Evolutionary conservation across 1,140 invertebrate genomes (phyloP), one percentile per base, ranked within the genome.

Genomic region (Eufriesea mexicana): DNA sequence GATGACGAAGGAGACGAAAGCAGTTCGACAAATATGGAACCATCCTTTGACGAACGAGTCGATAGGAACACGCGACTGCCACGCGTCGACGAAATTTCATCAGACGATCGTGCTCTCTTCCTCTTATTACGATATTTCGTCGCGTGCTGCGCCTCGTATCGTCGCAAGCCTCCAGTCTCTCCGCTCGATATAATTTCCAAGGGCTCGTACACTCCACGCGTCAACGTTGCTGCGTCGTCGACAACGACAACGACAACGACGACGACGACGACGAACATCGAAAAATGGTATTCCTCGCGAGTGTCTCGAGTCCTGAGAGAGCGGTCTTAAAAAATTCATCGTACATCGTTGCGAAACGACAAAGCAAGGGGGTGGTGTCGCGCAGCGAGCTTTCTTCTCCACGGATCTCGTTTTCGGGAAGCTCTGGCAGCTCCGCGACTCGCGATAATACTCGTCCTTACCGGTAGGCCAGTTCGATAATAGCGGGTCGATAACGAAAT

Each of bases 401-500:
- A n/a, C 9, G 71, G 59, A 57, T 51, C 35, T 35, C 35, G 35
- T 35, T 67, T 76, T 84, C 71, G 80, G 84, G 84, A 70, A 84
- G 67, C 77, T 84, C 47, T 42, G 54, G 12, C 54, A 25, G 66
- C 57, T 72, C 66, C 64, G 84, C 84, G 82, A 83, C 76, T 61
- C 64, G 84, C 84, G 82, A 83, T 89, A 87, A 87, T 86, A 82
- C 71, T 85, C 85, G 82, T 90, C 86, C 86, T 88, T 86, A 86
- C 61, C 42, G 81, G 71, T 51, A 54, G 84, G 66, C 20, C 42
- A 61, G 72, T 45, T 77, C 72, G 84, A 86, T 91, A 91, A 92
- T 91, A 90, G 80, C 61, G 70, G 83, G 84, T 87, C 90, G 89
- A 91, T 92, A 92, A 88, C 86, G 84, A 92, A 91, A 92, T 92